Evolutionary conservation across 37 sponge, comb jelly and placozoan genomes (phyloP).

Genomic region (Petrosia ficiformis): DNA sequence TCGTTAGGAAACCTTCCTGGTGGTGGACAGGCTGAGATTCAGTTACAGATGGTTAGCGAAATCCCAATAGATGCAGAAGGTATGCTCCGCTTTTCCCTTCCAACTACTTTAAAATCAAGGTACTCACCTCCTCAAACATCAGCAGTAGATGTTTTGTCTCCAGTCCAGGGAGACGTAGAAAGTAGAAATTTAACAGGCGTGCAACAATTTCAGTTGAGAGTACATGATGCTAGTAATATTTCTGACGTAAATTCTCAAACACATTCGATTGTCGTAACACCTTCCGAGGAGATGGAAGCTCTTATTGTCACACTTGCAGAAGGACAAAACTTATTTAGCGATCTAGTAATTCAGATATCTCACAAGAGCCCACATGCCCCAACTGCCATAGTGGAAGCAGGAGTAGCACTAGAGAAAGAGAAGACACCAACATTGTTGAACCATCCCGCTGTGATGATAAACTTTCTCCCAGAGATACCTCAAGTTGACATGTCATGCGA

Average conservation of each 20-base stretch:
- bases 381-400: conserved; percentile 43
- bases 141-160: background rate
- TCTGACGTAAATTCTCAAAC: conserved; percentile 39
- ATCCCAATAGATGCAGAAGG: conserved; percentile 48
- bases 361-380: conserved; percentile 33
- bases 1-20: conserved; percentile 48
- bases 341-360: conserved; percentile 40
- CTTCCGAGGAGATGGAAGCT: background rate
- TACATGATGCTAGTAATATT: conserved; percentile 17
- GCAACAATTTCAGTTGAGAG: conserved; percentile 31
- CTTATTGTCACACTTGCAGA: conserved; percentile 24
- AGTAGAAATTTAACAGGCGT: conserved; percentile 1
- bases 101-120: conserved; percentile 51
- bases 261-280: conserved; percentile 19
- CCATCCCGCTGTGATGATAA: conserved; percentile 38
- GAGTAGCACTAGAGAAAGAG: conserved; percentile 6
- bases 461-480: conserved; percentile 41
- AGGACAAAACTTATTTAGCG: conserved; percentile 4
- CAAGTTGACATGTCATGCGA: conserved; percentile 32
- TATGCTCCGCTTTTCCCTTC: conserved; percentile 46
- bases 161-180: background rate
- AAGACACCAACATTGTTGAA: conserved; percentile 11
- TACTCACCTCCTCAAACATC: conserved; percentile 39
- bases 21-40: conserved; percentile 36
- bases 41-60: conserved; percentile 30